Evolutionary conservation across 2,888 invertebrate genomes (phyloP).

Genomic region (Megamerina dolium): DNA sequence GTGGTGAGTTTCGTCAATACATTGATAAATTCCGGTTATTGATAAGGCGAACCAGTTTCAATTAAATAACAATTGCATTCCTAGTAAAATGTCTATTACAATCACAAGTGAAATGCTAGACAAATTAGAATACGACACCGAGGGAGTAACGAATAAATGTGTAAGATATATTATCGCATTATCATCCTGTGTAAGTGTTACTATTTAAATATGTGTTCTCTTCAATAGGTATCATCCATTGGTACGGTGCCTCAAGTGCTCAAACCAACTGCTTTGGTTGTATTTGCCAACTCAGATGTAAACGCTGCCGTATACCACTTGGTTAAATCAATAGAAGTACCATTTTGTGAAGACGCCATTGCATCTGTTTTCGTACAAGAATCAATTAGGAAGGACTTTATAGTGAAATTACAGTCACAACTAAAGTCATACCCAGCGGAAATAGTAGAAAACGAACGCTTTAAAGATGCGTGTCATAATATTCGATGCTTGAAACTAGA

Average conservation of each 20-base stretch:
- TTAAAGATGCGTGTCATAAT: constrained; percentile 20
- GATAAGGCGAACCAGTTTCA: too few relatives aligned
- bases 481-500: constrained; percentile 27
- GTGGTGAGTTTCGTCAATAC: too few relatives aligned
- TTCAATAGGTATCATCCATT: too few relatives aligned
- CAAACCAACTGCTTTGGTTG: constrained; percentile 32
- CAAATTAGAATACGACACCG: constrained; percentile 23
- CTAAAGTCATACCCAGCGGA: constrained; percentile 24
- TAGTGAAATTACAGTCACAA: constrained; percentile 19
- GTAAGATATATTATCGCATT: too few relatives aligned
- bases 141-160: too few relatives aligned
- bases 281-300: constrained; percentile 38
- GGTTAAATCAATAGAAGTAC: constrained; percentile 31
- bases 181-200: too few relatives aligned
- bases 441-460: constrained; percentile 22
- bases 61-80: too few relatives aligned
- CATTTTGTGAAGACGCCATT: constrained; percentile 28
- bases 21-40: too few relatives aligned
- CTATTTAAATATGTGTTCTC: too few relatives aligned
- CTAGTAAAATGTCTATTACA: constrained; percentile 12
- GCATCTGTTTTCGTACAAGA: constrained; percentile 41
- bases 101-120: constrained; percentile 25
- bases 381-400: constrained; percentile 26
- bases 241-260: too few relatives aligned
- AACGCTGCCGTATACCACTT: constrained; percentile 36